Base-by-base conservation (phyloP, 2,113 vertebrate genomes). In the Cyprinus carpio region DNA sequence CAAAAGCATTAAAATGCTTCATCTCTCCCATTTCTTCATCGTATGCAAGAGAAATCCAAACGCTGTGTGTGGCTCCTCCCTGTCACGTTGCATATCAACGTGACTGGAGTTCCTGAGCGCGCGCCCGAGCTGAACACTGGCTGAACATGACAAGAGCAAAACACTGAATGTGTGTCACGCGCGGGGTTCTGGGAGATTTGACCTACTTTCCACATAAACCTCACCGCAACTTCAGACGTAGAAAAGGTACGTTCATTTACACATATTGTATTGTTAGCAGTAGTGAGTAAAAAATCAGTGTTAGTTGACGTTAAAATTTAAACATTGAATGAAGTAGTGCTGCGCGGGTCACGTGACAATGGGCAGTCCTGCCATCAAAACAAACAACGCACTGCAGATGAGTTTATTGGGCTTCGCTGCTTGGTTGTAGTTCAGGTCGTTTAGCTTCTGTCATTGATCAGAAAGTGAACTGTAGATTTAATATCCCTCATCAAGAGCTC, bases 81-180 rank as follows among this genome's bases (percentile, higher is more conserved):
- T 15, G 43, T 93, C 93, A 94, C 92, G 92, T 93, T 92, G 92
- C 88, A 90, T 4, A 15, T 85, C 93, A 94, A 95, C 93, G 93
- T 94, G 93, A 94, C 91, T 88, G 0, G 37, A 81, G 62, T n/a
- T 4, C 88, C 10, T 46, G 31, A 12, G 20, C 9, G 0, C 23
- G 83, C 6, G 85, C 92, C 91, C 89, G 86, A 83, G 86, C 16
- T 69, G 81, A 91, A 89, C 86, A 34, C 34, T 34, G n/a, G n/a
- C 8, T 40, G 37, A 37, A 37, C 10, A 87, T 94, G 90, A 94
- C 0, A 87, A 84, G 90, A 90, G 88, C 60, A 69, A 83, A 56
- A 88, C 92, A 91, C 84, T 18, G 90, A 81, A 94, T 91, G 90
- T 93, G 86, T 93, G 93, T 94, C 93, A 94, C 89, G 92, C 91